Evolutionary conservation across 2,797 vertebrate species (phyloP).

Genomic region (Paguma larvata): DNA sequence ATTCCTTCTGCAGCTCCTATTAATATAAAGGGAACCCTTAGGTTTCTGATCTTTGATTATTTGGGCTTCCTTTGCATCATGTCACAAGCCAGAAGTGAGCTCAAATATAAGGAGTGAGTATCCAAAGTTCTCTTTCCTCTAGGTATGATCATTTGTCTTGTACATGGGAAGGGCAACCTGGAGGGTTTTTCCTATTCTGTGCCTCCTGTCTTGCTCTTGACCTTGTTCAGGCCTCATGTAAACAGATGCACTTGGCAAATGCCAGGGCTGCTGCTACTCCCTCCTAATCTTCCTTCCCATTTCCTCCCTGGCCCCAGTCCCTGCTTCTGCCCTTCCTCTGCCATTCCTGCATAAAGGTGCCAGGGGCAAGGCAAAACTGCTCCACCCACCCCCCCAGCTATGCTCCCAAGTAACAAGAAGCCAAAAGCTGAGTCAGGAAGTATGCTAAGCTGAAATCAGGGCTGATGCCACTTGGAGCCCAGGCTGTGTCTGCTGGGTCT

Average conservation of each 20-base stretch:
- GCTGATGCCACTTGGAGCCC: not conserved
- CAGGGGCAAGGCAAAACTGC: not conserved
- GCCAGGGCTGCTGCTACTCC: not conserved
- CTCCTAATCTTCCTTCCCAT: not conserved
- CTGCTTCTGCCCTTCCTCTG: conserved; percentile 31
- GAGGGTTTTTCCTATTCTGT: not conserved
- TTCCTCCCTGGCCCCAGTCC: conserved; percentile 33
- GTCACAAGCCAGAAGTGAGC: not conserved
- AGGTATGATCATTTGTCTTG: not conserved
- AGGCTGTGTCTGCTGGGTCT: not conserved
- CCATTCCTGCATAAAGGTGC: not conserved
- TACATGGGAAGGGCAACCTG: not conserved
- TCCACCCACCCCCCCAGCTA: not conserved
- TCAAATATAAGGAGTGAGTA: not conserved
- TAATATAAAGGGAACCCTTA: not conserved
- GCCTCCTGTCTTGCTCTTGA: not conserved
- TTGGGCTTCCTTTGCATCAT: not conserved
- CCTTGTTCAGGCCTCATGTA: not conserved
- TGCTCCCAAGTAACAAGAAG: conserved; percentile 20
- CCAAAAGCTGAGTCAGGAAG: conserved; percentile 56
- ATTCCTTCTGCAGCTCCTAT: not conserved
- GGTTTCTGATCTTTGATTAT: not conserved
- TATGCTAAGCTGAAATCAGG: not conserved
- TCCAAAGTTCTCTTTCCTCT: not conserved
- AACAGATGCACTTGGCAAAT: conserved; percentile 35